Conservation (phyloP, 1,140 invertebrate genomes). For the Neuroterus valhalla region DNA sequence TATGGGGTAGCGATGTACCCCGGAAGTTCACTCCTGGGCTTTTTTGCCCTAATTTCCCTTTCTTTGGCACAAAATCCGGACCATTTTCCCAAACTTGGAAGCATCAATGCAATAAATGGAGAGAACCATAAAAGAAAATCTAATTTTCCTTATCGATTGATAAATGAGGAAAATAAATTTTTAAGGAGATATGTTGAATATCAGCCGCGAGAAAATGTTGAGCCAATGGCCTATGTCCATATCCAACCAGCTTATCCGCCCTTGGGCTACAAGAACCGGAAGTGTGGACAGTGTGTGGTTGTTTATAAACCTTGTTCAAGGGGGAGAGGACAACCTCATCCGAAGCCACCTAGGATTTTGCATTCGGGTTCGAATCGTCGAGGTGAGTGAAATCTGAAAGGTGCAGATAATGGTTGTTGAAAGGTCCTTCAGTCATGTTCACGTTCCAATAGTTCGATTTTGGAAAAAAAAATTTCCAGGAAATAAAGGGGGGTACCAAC, state of each 20-base stretch:
- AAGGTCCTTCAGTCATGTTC: too few relatives aligned
- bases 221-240: conserved; percentile 69
- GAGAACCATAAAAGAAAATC: neutral
- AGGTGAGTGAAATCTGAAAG: conserved; percentile 61
- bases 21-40: conserved; percentile 57
- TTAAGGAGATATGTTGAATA: conserved; percentile 37
- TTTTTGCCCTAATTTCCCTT: conserved; percentile 49
- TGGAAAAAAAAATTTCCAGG: too few relatives aligned
- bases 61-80: conserved; percentile 34
- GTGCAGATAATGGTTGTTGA: too few relatives aligned
- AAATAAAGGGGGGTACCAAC: too few relatives aligned
- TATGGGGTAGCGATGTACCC: conserved; percentile 70
- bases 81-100: neutral
- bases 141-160: neutral
- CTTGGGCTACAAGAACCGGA: conserved; percentile 56
- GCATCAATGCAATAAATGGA: conserved; percentile 31
- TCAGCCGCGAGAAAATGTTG: conserved; percentile 38
- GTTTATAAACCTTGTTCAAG: conserved; percentile 67
- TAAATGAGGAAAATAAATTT: neutral
- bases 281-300: conserved; percentile 68
- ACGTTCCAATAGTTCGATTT: too few relatives aligned
- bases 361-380: conserved; percentile 61
- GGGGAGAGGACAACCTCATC: conserved; percentile 56
- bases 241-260: conserved; percentile 62
- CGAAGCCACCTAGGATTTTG: conserved; percentile 60